A percentile compares a stretch with the other conserved stretches of the same genome.
phyloP scores from a whole-genome alignment of 2,888 invertebrate genomes.

The Ormyrus pomaceus region DNA sequence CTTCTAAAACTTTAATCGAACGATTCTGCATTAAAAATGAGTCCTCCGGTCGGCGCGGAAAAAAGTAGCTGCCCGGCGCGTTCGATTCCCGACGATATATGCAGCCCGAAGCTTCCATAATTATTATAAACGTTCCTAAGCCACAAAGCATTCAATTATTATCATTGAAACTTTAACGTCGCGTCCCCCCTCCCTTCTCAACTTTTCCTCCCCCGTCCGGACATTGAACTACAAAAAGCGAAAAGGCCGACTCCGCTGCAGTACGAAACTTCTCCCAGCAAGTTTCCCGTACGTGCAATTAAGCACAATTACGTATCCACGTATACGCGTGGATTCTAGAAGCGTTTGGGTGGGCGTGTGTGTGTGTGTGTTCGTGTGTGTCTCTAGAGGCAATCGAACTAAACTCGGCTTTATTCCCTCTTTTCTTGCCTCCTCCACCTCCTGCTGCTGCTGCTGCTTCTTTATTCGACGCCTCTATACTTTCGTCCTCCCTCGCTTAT shows the following conservation, averaged over 20 bases:
- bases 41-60: too few relatives aligned
- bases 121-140: conserved; percentile 41
- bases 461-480: conserved; percentile 4
- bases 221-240: conserved; percentile 19
- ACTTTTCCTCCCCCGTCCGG: neutral
- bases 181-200: conserved; percentile 6
- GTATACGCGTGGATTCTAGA: conserved; percentile 25
- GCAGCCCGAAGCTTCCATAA: neutral
- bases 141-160: conserved; percentile 41
- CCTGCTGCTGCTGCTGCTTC: neutral
- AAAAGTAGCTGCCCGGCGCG: too few relatives aligned
- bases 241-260: neutral
- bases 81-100: too few relatives aligned
- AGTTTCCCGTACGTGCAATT: conserved; percentile 33
- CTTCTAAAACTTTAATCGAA: too few relatives aligned
- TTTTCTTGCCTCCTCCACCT: conserved; percentile 5
- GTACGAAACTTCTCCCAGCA: conserved; percentile 27
- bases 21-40: too few relatives aligned
- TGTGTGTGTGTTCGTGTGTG: too few relatives aligned
- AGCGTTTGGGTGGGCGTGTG: neutral
- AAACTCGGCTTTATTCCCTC: conserved; percentile 13
- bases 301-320: conserved; percentile 45
- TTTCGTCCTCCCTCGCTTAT: conserved; percentile 15
- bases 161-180: conserved; percentile 36
- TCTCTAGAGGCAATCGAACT: conserved; percentile 15